A percentile compares a stretch with the other conserved stretches of the same genome.
These are phyloP conservation scores for Nasonia vitripennis DNA, from an alignment of 1,140 invertebrate species.

Conservation along the genomic window DNA sequence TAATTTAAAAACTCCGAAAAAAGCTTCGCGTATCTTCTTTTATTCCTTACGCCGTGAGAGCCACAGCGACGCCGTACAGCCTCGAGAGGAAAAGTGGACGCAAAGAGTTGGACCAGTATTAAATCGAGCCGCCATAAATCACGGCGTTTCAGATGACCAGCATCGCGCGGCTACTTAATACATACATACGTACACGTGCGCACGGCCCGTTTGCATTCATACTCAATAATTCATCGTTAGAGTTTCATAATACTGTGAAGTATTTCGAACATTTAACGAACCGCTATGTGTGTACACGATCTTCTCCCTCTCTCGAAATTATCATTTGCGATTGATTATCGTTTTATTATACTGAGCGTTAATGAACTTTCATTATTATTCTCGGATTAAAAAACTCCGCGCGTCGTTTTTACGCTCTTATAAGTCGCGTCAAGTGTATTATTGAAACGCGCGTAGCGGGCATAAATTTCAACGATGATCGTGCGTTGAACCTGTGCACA, in stretches of 20 bases:
- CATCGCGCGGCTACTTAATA: conserved; percentile 39
- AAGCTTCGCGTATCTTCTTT: neutral
- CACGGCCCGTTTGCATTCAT: conserved; percentile 27
- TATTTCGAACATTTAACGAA: conserved; percentile 50
- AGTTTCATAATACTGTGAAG: conserved; percentile 49
- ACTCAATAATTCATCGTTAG: conserved; percentile 53
- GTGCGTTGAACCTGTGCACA: too few relatives aligned
- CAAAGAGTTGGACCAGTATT: conserved; percentile 38
- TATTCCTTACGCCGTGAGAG: neutral
- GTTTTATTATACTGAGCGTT: conserved; percentile 40
- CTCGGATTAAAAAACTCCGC: neutral
- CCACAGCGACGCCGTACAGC: neutral
- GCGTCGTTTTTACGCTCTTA: neutral
- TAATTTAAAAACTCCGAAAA: conserved; percentile 24
- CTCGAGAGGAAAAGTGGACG: conserved; percentile 8
- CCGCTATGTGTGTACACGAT: conserved; percentile 19
- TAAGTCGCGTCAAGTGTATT: neutral
- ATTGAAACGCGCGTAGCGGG: neutral
- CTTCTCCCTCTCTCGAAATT: neutral
- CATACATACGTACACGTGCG: conserved; percentile 8
- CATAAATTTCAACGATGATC: neutral
- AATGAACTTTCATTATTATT: conserved; percentile 46
- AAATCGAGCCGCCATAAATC: conserved; percentile 46
- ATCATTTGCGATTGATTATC: conserved; percentile 38
- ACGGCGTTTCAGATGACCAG: conserved; percentile 44